These are phyloP conservation scores for Serripes groenlandicus DNA, from an alignment of 2,888 invertebrate species.

Conservation along the genomic window DNA sequence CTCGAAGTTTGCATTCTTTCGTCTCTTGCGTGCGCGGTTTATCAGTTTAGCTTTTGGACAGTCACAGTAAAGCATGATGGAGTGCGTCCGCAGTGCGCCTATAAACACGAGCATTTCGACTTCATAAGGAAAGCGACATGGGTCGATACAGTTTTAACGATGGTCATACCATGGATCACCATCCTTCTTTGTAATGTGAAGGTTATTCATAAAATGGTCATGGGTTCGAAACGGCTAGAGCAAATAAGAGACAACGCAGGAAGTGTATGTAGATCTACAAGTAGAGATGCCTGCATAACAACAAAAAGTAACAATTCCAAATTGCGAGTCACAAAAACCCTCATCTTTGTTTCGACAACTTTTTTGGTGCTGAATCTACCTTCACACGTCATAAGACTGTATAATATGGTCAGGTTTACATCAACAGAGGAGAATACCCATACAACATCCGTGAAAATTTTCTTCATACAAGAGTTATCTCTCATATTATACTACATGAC, in stretches of 20 bases:
- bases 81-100: conserved; percentile 46
- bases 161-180: conserved; percentile 73
- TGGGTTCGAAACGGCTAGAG: neutral
- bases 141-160: conserved; percentile 74
- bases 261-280: no score
- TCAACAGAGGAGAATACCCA: neutral
- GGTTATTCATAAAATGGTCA: neutral
- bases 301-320: no score
- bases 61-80: conserved; percentile 43
- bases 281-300: no score
- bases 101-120: conserved; percentile 36
- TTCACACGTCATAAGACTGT: conserved; percentile 76
- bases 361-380: conserved; percentile 80
- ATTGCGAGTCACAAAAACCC: conserved; percentile 63
- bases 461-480: conserved; percentile 68
- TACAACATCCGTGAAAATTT: conserved; percentile 40
- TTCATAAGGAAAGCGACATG: conserved; percentile 70
- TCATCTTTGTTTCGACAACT: conserved; percentile 77
- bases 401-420: conserved; percentile 62
- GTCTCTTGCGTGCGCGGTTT: conserved; percentile 60
- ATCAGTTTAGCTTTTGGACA: conserved; percentile 76
- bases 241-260: no score
- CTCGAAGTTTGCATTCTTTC: conserved; percentile 61
- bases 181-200: conserved; percentile 70
- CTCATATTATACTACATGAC: conserved; percentile 71